Evolutionary conservation across 2,888 invertebrate genomes (phyloP).

Genomic region (Ennomos fuscantarius): DNA sequence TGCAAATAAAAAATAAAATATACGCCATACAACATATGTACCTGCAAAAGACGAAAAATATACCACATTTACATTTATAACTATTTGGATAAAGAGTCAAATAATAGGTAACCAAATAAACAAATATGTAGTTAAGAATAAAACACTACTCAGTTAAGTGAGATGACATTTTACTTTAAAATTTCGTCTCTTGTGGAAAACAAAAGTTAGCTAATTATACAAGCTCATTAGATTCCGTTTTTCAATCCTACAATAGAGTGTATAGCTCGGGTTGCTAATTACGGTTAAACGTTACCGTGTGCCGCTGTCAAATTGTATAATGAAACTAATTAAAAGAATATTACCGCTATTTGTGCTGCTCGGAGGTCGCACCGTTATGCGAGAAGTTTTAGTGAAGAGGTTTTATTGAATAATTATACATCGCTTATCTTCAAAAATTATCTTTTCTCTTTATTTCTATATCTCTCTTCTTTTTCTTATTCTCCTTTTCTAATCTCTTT

Average conservation of each 20-base stretch:
- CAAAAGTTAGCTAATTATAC: conserved; percentile 21
- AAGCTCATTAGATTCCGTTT: conserved; percentile 25
- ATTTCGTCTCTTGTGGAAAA: conserved; percentile 4
- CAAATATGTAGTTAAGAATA: too few relatives aligned
- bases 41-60: too few relatives aligned
- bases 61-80: too few relatives aligned
- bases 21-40: too few relatives aligned
- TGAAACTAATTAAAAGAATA: conserved; percentile 27
- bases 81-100: too few relatives aligned
- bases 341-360: conserved; percentile 19
- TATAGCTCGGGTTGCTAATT: conserved; percentile 14
- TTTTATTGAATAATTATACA: conserved; percentile 5
- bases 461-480: too few relatives aligned
- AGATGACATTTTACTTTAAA: neutral
- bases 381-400: conserved; percentile 3
- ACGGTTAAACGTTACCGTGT: conserved; percentile 15
- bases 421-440: neutral
- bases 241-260: conserved; percentile 21
- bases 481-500: too few relatives aligned
- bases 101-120: too few relatives aligned
- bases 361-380: conserved; percentile 2
- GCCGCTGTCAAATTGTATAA: conserved; percentile 27
- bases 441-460: conserved; percentile 5
- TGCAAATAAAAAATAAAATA: too few relatives aligned
- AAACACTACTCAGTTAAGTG: too few relatives aligned